These are phyloP conservation scores for Apis dorsata DNA, from an alignment of 1,140 invertebrate genomes.

Conservation along the genomic window DNA sequence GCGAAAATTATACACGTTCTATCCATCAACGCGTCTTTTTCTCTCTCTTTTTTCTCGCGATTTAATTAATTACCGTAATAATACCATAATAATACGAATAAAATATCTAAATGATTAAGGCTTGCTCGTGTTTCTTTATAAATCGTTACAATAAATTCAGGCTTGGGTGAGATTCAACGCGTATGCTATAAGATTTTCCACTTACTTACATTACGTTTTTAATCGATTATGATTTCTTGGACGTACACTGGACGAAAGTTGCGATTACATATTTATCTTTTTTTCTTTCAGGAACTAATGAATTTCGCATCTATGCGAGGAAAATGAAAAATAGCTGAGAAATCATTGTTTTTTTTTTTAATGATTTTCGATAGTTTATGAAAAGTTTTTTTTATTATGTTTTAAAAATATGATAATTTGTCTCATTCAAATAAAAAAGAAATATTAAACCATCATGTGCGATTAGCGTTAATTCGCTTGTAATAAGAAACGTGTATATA, in stretches of 20 bases:
- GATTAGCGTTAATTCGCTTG: too few relatives aligned
- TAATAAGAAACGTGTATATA: too few relatives aligned
- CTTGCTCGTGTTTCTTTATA: neutral
- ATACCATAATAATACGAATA: neutral
- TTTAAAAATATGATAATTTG: too few relatives aligned
- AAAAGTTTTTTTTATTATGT: too few relatives aligned
- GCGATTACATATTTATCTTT: too few relatives aligned
- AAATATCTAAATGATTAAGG: constrained; percentile 4
- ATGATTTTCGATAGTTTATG: neutral
- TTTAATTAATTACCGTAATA: neutral
- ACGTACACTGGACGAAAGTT: constrained; percentile 39
- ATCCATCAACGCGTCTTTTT: neutral
- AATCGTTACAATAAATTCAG: neutral
- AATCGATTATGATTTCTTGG: neutral
- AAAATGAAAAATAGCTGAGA: neutral
- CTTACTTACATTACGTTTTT: neutral
- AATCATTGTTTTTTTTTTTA: neutral
- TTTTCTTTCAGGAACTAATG: neutral
- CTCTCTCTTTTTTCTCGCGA: neutral
- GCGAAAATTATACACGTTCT: neutral
- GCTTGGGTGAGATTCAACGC: constrained; percentile 16
- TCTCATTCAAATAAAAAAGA: neutral
- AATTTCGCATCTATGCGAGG: neutral
- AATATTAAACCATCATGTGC: neutral
- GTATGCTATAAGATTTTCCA: too few relatives aligned